Percentiles rank a stretch among this genome's conserved stretches.
These are phyloP conservation scores for Coccyzus lansbergi DNA, from an alignment of 2,797 vertebrate genomes.

Conservation along the genomic window DNA sequence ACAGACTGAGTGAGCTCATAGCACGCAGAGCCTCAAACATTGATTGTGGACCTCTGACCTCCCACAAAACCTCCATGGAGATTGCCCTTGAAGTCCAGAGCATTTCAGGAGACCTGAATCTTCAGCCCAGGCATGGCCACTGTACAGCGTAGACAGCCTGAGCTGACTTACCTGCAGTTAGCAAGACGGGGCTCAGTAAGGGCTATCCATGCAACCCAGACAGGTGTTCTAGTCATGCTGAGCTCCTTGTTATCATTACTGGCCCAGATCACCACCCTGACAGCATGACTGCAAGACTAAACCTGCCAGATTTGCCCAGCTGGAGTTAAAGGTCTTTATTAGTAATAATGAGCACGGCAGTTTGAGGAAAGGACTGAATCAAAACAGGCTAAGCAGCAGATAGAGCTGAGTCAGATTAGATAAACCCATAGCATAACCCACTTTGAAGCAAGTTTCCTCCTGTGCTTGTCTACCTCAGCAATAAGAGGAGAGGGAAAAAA, in stretches of 20 bases:
- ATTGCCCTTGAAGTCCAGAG: neutral
- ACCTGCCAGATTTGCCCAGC: neutral
- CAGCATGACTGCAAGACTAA: neutral
- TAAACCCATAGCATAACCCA: neutral
- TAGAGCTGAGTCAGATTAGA: neutral
- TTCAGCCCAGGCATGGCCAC: neutral
- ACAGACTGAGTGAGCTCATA: neutral
- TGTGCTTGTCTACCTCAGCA: neutral
- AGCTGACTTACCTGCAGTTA: neutral
- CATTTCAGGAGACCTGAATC: neutral
- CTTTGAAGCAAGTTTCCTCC: neutral
- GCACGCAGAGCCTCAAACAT: neutral
- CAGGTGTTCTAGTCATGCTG: neutral
- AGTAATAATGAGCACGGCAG: neutral
- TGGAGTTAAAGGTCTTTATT: neutral
- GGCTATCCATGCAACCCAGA: neutral
- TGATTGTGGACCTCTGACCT: rapidly evolving
- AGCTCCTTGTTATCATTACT: neutral
- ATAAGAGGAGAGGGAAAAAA: neutral
- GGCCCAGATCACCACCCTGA: neutral
- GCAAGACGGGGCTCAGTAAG: neutral
- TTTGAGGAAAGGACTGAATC: neutral
- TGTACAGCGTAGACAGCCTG: neutral
- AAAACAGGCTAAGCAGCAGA: neutral
- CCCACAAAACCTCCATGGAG: neutral